Evolutionary conservation across 2,113 vertebrate genomes (phyloP).

Genomic region (Elaphurus davidianus): DNA sequence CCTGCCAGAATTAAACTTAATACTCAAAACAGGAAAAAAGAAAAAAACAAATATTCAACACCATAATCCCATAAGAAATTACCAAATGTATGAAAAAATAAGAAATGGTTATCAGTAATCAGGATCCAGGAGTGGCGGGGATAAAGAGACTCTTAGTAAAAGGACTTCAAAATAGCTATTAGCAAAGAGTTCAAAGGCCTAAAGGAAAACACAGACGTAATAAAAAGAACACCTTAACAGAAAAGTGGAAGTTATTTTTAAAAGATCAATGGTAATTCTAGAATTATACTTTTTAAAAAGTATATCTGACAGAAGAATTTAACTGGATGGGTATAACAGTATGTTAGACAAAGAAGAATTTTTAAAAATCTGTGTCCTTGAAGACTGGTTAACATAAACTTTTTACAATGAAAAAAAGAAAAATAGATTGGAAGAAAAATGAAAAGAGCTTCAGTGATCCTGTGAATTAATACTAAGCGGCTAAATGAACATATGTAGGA

Average conservation of each 20-base stretch:
- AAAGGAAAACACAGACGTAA: conserved; percentile 6
- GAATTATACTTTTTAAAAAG: background rate
- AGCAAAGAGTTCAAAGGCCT: background rate
- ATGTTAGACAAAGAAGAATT: background rate
- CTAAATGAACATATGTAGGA: background rate
- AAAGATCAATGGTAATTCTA: background rate
- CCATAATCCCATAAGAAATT: background rate
- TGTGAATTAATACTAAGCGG: background rate
- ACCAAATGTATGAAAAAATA: background rate
- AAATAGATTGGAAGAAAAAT: background rate
- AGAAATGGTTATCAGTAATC: background rate
- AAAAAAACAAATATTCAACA: background rate
- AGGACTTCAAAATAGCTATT: background rate
- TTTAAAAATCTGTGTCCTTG: background rate
- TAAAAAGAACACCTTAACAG: background rate
- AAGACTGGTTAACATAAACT: background rate
- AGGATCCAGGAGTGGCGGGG: background rate
- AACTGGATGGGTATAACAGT: background rate
- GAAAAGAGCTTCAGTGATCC: background rate
- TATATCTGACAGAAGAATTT: background rate
- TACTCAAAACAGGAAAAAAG: background rate
- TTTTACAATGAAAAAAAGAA: background rate
- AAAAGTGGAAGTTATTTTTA: background rate
- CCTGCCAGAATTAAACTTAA: background rate
- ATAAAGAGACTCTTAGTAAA: background rate